Percentiles rank a stretch among this genome's conserved stretches.
phyloP scores from a whole-genome alignment of 2,113 vertebrate species.

The Myiagra hebetior region DNA sequence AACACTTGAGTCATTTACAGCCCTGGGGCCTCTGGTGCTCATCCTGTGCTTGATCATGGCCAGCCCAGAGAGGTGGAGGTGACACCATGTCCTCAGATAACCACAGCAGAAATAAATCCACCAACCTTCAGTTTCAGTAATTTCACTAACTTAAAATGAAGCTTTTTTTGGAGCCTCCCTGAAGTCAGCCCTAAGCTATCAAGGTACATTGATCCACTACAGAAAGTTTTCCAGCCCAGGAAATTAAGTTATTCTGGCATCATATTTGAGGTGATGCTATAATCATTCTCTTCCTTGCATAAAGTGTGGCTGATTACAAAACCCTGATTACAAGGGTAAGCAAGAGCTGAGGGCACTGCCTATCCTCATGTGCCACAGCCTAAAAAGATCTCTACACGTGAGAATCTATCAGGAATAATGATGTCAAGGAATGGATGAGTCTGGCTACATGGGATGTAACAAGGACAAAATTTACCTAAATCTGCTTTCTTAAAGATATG shows the following conservation, averaged over 20 bases:
- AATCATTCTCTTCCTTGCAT: not conserved
- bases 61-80: not conserved
- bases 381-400: not conserved
- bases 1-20: not conserved
- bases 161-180: not conserved
- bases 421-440: not conserved
- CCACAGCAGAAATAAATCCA: not conserved
- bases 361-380: not conserved
- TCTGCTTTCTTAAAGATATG: not conserved
- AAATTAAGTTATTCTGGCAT: not conserved
- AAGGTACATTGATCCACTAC: not conserved
- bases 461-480: not conserved
- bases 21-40: not conserved
- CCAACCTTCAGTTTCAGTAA: not conserved
- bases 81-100: not conserved
- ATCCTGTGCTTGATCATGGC: not conserved
- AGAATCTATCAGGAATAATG: not conserved
- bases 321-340: not conserved
- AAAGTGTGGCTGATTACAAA: not conserved
- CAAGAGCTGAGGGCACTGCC: not conserved
- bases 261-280: not conserved
- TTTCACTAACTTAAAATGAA: not conserved
- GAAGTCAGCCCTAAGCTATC: not conserved
- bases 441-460: fast-evolving
- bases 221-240: not conserved